phyloP scores from a whole-genome alignment of 2,797 vertebrate species.

The Pseudopleuronectes americanus region DNA sequence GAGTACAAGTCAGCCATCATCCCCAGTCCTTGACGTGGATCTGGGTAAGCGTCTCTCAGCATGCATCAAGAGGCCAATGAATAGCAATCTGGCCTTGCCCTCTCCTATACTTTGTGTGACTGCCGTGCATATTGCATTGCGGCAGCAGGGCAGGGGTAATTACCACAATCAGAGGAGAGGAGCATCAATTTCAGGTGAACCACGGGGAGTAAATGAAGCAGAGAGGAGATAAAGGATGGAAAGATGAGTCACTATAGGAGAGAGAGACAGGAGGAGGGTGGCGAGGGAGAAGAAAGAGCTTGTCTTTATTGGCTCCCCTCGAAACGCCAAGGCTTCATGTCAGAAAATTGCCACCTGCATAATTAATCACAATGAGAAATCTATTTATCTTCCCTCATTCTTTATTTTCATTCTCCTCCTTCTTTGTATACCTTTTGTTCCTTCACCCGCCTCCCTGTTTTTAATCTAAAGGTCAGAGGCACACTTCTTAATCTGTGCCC shows the following conservation, averaged over 20 bases:
- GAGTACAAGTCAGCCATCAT: slow-evolving; percentile 14
- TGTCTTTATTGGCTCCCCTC: slow-evolving; percentile 63
- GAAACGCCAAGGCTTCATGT: slow-evolving; percentile 60
- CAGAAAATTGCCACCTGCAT: slow-evolving; percentile 57
- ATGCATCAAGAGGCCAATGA: slow-evolving; percentile 59
- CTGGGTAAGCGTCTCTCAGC: slow-evolving; percentile 45
- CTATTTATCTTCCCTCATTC: slow-evolving; percentile 56
- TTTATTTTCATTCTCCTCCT: slow-evolving; percentile 12
- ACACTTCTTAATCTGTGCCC: too few species aligned
- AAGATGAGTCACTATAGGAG: slow-evolving; percentile 31
- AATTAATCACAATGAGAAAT: slow-evolving; percentile 72
- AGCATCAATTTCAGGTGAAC: slow-evolving; percentile 88
- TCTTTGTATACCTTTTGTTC: slow-evolving; percentile 16
- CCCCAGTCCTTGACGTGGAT: slow-evolving; percentile 39
- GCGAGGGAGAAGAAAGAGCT: slow-evolving; percentile 4
- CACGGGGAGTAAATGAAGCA: slow-evolving; percentile 87
- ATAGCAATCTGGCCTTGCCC: slow-evolving; percentile 67
- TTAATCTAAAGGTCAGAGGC: not conserved
- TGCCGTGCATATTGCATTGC: slow-evolving; percentile 83
- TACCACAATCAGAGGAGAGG: slow-evolving; percentile 85
- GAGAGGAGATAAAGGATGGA: slow-evolving; percentile 66
- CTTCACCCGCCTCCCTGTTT: not conserved
- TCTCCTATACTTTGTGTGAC: slow-evolving; percentile 62
- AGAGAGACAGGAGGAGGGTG: slow-evolving; percentile 13
- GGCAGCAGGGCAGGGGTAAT: slow-evolving; percentile 86